Conservation (phyloP, 2,888 invertebrate species). For the Formica aserva region DNA sequence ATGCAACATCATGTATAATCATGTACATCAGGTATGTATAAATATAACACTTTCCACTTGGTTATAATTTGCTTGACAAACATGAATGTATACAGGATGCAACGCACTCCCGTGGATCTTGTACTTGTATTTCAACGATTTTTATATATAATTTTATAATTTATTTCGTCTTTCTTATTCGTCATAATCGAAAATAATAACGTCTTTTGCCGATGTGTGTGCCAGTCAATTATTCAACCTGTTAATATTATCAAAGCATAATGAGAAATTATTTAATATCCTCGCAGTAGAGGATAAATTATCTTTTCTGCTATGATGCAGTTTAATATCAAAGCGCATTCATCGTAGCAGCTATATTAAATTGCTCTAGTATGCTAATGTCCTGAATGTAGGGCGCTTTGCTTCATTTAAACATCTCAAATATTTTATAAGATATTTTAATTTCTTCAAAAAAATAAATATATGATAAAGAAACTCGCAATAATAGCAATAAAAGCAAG, state of each 20-base stretch:
- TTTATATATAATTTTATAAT: not conserved
- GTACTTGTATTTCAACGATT: not conserved
- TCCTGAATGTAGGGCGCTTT: not conserved
- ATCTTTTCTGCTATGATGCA: slow-evolving; percentile 10
- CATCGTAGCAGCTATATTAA: slow-evolving; percentile 18
- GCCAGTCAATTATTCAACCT: slow-evolving; percentile 6
- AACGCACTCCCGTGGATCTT: not conserved
- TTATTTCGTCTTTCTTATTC: not conserved
- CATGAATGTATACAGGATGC: not conserved
- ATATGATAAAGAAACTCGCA: not conserved
- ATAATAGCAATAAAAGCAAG: not conserved
- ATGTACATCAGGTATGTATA: not conserved
- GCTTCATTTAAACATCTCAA: not conserved
- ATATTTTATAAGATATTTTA: not conserved
- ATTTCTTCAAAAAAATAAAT: not conserved
- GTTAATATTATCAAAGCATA: not conserved
- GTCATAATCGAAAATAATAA: slow-evolving; percentile 6
- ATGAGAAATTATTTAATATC: slow-evolving; percentile 32
- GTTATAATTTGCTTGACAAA: not conserved
- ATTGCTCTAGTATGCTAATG: slow-evolving; percentile 25
- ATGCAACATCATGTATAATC: too few relatives aligned
- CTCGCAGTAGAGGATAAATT: slow-evolving; percentile 24
- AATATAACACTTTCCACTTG: not conserved
- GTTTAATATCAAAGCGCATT: slow-evolving; percentile 34
- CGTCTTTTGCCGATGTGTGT: not conserved